Percentiles rank a stretch among this genome's conserved stretches.
Evolutionary conservation across 2,797 vertebrate species (phyloP).

Genomic region (Artibeus jamaicensis): DNA sequence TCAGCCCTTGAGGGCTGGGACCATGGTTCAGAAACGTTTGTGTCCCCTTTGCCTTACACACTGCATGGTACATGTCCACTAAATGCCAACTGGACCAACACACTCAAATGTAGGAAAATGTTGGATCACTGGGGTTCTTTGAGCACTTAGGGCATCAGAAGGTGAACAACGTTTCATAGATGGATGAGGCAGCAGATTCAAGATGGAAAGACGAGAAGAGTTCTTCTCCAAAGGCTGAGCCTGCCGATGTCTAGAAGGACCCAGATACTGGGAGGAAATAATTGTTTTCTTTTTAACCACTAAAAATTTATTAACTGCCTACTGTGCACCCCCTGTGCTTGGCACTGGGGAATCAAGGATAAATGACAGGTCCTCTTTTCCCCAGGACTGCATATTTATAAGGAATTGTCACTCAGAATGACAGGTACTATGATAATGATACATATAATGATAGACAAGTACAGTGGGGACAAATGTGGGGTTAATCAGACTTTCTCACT

Average conservation of each 20-base stretch:
- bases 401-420: background rate
- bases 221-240: background rate
- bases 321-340: background rate
- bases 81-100: background rate
- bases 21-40: background rate
- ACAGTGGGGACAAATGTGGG: too few relatives aligned
- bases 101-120: background rate
- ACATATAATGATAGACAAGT: background rate
- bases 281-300: background rate
- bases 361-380: background rate
- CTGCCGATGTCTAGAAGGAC: background rate
- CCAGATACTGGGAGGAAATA: background rate
- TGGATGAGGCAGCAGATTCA: background rate
- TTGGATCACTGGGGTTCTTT: background rate
- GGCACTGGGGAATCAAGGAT: background rate
- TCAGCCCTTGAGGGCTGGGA: background rate
- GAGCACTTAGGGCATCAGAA: background rate
- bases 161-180: background rate
- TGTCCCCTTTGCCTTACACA: background rate
- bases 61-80: background rate
- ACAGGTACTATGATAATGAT: background rate
- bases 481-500: background rate
- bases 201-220: background rate
- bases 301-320: background rate
- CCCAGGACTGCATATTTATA: background rate